Evolutionary conservation across 2,888 invertebrate species (phyloP).

Genomic region (Holacanthella duospinosa): DNA sequence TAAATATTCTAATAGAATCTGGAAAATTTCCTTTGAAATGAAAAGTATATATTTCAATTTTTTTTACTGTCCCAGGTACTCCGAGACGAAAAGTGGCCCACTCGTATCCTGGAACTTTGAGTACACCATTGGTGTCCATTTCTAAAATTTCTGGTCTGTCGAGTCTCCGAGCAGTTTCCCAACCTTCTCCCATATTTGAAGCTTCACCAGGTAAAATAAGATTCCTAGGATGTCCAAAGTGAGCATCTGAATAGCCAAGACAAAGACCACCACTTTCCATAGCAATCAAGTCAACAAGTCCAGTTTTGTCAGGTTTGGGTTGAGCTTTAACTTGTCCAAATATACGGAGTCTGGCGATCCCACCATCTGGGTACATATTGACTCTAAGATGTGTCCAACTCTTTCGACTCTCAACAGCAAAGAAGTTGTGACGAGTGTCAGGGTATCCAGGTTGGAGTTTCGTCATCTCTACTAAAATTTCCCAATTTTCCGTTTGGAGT

Average conservation of each 20-base stretch:
- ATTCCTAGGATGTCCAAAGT: constrained; percentile 55
- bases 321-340: constrained; percentile 46
- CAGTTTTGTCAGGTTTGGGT: background rate
- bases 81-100: constrained; percentile 55
- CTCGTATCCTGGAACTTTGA: constrained; percentile 51
- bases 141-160: constrained; percentile 51
- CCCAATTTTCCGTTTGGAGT: constrained; percentile 47
- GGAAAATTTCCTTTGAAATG: constrained; percentile 56
- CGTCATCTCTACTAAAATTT: constrained; percentile 49
- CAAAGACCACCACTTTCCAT: constrained; percentile 50
- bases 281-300: constrained; percentile 46
- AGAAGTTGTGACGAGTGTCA: constrained; percentile 51
- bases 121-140: constrained; percentile 47
- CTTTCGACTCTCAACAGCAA: constrained; percentile 47
- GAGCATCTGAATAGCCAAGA: constrained; percentile 52
- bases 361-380: constrained; percentile 56
- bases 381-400: constrained; percentile 52
- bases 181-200: constrained; percentile 52
- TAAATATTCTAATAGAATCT: constrained; percentile 48
- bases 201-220: constrained; percentile 49
- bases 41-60: constrained; percentile 51
- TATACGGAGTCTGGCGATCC: constrained; percentile 52
- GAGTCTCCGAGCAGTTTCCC: constrained; percentile 55
- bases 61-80: constrained; percentile 46
- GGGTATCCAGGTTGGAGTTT: constrained; percentile 49